A percentile compares a stretch with the other conserved stretches of the same genome.
These are phyloP conservation scores for Stenoptilia bipunctidactyla DNA, from an alignment of 2,888 invertebrate genomes.

Conservation along the genomic window DNA sequence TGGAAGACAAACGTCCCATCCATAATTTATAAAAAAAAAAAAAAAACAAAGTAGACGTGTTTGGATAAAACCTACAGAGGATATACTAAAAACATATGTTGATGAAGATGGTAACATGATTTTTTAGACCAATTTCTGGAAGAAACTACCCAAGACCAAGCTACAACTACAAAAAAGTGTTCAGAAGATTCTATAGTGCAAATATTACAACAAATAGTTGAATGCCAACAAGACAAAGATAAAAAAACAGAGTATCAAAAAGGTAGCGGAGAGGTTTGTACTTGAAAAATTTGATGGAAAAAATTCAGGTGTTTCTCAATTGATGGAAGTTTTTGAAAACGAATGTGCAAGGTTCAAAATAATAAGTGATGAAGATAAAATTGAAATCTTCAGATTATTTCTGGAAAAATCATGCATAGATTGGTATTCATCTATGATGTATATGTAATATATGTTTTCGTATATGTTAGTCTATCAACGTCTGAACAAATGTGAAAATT, in stretches of 20 bases:
- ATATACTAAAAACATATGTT: slow-evolving; percentile 5
- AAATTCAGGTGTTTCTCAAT: slow-evolving; percentile 17
- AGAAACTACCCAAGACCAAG: slow-evolving; percentile 6
- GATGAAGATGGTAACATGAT: slow-evolving; percentile 8
- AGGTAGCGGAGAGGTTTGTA: slow-evolving; percentile 20
- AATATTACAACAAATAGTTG: slow-evolving; percentile 16
- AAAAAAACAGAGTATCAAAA: slow-evolving; percentile 15
- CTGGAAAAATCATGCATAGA: too few relatives aligned
- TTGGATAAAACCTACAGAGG: slow-evolving; percentile 6
- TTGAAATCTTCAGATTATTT: too few relatives aligned
- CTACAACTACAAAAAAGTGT: slow-evolving; percentile 1
- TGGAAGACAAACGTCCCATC: too few relatives aligned
- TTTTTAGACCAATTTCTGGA: slow-evolving; percentile 9
- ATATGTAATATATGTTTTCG: too few relatives aligned
- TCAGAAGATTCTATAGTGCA: slow-evolving; percentile 8
- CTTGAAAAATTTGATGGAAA: slow-evolving; percentile 21
- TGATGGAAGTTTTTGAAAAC: slow-evolving; percentile 22
- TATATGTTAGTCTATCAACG: too few relatives aligned
- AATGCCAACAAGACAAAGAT: slow-evolving; percentile 10
- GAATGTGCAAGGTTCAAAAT: slow-evolving; percentile 20
- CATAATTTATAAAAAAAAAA: too few relatives aligned
- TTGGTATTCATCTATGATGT: too few relatives aligned
- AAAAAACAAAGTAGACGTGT: too few relatives aligned
- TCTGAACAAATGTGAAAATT: too few relatives aligned
- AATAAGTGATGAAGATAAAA: too few relatives aligned